A percentile compares a stretch with the other conserved stretches of the same genome.
These are phyloP conservation scores for Falco columbarius DNA, from an alignment of 2,797 vertebrate genomes.

Conservation along the genomic window DNA sequence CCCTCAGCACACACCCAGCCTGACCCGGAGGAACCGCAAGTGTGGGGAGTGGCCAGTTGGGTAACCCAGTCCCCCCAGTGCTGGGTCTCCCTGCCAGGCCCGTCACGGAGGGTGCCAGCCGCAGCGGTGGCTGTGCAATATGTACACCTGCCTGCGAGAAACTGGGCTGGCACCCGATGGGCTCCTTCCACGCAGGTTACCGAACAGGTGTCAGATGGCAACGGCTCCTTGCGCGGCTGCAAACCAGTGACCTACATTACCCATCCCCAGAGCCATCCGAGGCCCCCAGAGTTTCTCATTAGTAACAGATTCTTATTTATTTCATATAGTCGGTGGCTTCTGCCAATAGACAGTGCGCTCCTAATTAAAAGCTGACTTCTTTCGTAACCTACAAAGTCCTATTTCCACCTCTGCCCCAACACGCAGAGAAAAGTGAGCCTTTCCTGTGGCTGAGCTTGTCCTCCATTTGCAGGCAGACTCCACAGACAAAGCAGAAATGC, in stretches of 20 bases:
- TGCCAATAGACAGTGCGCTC: constrained; percentile 8
- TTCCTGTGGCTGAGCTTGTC: not conserved
- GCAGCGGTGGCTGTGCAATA: not conserved
- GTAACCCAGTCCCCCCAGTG: not conserved
- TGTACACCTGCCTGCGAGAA: not conserved
- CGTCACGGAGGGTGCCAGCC: not conserved
- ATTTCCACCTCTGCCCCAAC: constrained; percentile 56
- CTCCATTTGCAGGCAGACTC: constrained; percentile 49
- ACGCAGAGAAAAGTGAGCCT: not conserved
- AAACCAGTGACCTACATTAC: constrained; percentile 47
- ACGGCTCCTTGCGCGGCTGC: not conserved
- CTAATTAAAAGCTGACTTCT: constrained; percentile 66
- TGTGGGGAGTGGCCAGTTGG: not conserved
- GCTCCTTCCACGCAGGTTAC: not conserved
- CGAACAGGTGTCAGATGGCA: not conserved
- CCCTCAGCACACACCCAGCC: fast-evolving
- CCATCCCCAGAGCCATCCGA: constrained; percentile 12
- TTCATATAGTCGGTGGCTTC: constrained; percentile 21
- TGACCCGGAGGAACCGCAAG: not conserved
- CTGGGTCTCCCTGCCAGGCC: not conserved
- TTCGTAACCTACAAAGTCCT: constrained; percentile 55
- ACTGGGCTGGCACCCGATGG: not conserved
- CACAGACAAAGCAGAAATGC: constrained; percentile 15
- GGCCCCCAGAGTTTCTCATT: constrained; percentile 51
- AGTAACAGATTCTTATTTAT: constrained; percentile 64